A percentile compares a stretch with the other conserved stretches of the same genome.
Evolutionary conservation across 2,888 invertebrate genomes (phyloP).

Genomic region (Beris chalybata): DNA sequence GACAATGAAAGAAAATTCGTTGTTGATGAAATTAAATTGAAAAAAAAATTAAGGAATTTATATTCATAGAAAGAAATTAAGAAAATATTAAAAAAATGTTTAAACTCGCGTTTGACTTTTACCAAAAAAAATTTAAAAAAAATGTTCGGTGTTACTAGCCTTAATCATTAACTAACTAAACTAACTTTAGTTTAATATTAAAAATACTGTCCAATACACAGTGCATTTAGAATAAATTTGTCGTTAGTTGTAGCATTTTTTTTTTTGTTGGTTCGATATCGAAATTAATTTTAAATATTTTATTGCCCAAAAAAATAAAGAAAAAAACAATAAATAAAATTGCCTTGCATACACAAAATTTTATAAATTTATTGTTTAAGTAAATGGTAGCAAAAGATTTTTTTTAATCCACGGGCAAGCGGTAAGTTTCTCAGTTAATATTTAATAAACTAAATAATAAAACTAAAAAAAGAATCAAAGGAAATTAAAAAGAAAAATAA

Average conservation of each 20-base stretch:
- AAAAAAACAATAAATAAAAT: conserved; percentile 5
- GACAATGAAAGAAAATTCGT: conserved; percentile 27
- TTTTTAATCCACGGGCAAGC: conserved; percentile 13
- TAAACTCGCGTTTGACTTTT: too few relatives aligned
- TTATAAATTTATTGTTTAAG: not conserved
- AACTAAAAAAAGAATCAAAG: not conserved
- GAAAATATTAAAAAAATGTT: too few relatives aligned
- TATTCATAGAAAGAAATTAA: too few relatives aligned
- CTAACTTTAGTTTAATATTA: too few relatives aligned
- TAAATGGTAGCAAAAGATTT: conserved; percentile 17
- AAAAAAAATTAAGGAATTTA: conserved; percentile 1
- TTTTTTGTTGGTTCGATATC: conserved; percentile 7
- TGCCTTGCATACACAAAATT: conserved; percentile 22
- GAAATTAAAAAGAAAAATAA: not conserved
- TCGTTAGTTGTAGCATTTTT: too few relatives aligned
- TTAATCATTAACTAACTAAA: too few relatives aligned
- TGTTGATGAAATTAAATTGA: conserved; percentile 17
- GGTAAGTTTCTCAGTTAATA: conserved; percentile 4
- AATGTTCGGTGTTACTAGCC: too few relatives aligned
- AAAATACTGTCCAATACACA: too few relatives aligned
- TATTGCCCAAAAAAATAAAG: conserved; percentile 18
- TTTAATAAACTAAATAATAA: conserved; percentile 8
- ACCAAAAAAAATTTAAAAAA: too few relatives aligned
- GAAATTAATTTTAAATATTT: conserved; percentile 1
- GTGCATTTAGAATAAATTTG: too few relatives aligned